Conservation (phyloP, 1,140 invertebrate genomes). For the Protaetia brevitarsis region DNA sequence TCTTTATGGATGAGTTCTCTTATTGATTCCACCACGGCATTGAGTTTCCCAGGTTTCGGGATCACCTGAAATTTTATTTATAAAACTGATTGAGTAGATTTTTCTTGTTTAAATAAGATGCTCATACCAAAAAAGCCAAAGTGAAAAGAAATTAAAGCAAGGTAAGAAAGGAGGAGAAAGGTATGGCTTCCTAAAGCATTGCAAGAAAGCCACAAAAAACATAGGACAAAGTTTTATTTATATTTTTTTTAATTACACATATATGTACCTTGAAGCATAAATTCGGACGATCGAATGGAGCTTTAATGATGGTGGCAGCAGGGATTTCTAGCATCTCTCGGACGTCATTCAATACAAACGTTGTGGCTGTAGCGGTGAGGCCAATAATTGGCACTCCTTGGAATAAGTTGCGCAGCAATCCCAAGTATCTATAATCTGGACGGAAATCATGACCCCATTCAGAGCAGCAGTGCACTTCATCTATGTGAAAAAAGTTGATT, state of each 20-base stretch:
- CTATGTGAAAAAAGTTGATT: no score
- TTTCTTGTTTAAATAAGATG: no score
- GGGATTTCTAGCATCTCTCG: conserved; percentile 79
- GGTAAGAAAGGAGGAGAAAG: no score
- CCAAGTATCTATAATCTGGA: conserved; percentile 86
- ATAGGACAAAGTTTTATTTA: no score
- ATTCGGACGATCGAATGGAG: conserved; percentile 92
- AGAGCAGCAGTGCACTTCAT: conserved; percentile 96
- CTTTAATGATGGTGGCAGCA: conserved; percentile 80
- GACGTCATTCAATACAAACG: conserved; percentile 85
- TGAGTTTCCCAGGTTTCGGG: conserved; percentile 54
- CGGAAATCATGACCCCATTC: conserved; percentile 98
- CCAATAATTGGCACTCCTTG: conserved; percentile 73
- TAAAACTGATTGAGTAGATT: no score
- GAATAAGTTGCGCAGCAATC: conserved; percentile 63
- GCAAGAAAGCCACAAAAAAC: no score
- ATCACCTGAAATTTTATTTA: no score
- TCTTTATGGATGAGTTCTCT: conserved; percentile 59
- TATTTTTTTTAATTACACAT: no score
- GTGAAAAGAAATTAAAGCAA: no score
- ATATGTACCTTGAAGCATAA: conserved; percentile 81
- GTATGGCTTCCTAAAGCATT: no score
- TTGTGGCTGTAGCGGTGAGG: conserved; percentile 93
- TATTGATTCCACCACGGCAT: conserved; percentile 44
- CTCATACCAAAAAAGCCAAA: no score